Base-by-base conservation (phyloP, 2,797 vertebrate species). In the Hirundo rustica region DNA sequence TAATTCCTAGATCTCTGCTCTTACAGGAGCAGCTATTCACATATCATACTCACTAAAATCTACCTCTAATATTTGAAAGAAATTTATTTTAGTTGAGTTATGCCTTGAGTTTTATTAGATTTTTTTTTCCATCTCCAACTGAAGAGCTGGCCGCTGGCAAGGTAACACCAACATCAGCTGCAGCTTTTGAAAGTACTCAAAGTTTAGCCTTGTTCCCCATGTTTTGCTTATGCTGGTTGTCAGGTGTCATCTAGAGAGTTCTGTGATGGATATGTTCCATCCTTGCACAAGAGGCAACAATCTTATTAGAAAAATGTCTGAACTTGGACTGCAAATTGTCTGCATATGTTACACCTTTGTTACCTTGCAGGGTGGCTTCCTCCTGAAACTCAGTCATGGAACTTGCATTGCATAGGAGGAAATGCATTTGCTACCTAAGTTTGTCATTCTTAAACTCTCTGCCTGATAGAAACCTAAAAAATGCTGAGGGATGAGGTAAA, bases 31-130 rank as follows among this genome's bases (percentile, higher is more conserved):
- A 73, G 32, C 64, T 89, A 25, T 68, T 60, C 38, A 60, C 12
- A 14, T 78, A 57, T 72, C 34, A 64, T 81, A 83, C 58, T 90
- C 89, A 90, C 66, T 92, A 65, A 93, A 93, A 84, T 74, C 93
- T 96, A 89, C 93, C 93, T 96, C 94, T 86, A 23, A n/a, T 67
- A 68, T 16, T 74, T 60, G 53, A 89, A 96, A 75, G 0, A 38
- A 57, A 23, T 68, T 48, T 75, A 16, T 80, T 89, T 66, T 57
- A 50, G 12, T 70, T 76, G 34, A 6, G 38, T 74, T 94, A 91
- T 65, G 80, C 62, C 48, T 92, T 93, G 50, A 54, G 64, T 87
- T 91, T 76, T 77, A 64, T 64, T 79, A 45, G 73, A 34, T 71
- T 26, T 57, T 81, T 87, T 89, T 92, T 83, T 48, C 47, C 13